Conservation (phyloP, 2,113 vertebrate species). For the Collichthys lucidus region DNA sequence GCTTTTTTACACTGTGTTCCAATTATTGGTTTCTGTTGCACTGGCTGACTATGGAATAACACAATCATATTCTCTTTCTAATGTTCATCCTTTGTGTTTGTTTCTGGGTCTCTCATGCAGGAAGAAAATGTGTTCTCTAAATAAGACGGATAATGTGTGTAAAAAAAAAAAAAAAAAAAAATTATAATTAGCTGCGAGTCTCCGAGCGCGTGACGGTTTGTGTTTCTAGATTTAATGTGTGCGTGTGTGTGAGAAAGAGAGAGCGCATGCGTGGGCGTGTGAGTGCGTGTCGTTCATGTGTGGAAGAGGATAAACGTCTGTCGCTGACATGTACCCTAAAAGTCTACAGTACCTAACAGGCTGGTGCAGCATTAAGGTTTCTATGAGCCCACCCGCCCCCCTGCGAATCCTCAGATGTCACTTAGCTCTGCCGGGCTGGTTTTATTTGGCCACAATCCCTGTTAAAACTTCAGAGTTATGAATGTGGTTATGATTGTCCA, state of each 20-base stretch:
- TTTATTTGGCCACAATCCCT: slow-evolving; percentile 36
- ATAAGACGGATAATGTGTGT: slow-evolving; percentile 64
- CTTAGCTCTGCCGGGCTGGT: slow-evolving; percentile 46
- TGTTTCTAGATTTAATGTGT: slow-evolving; percentile 27
- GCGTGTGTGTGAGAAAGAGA: not conserved
- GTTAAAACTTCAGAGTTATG: slow-evolving; percentile 31
- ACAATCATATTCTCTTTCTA: slow-evolving; percentile 82
- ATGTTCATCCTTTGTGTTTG: slow-evolving; percentile 76
- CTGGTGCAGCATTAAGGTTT: slow-evolving; percentile 46
- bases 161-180: slow-evolving; percentile 64
- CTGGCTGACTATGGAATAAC: slow-evolving; percentile 94
- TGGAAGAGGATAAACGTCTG: slow-evolving; percentile 34
- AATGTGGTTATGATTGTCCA: slow-evolving; percentile 56
- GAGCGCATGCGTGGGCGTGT: slow-evolving; percentile 20
- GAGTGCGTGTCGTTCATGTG: slow-evolving; percentile 26
- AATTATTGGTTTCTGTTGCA: slow-evolving; percentile 94
- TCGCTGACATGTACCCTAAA: slow-evolving; percentile 38
- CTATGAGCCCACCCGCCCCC: slow-evolving; percentile 8
- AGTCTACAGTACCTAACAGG: slow-evolving; percentile 53
- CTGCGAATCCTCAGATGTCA: slow-evolving; percentile 14
- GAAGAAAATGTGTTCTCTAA: slow-evolving; percentile 66
- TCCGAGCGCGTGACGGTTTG: slow-evolving; percentile 35
- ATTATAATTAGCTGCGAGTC: slow-evolving; percentile 54
- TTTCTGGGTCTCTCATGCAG: slow-evolving; percentile 78
- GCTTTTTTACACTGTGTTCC: slow-evolving; percentile 99